Base-by-base conservation (phyloP, 2,888 invertebrate genomes). In the Corbicula japonica region DNA sequence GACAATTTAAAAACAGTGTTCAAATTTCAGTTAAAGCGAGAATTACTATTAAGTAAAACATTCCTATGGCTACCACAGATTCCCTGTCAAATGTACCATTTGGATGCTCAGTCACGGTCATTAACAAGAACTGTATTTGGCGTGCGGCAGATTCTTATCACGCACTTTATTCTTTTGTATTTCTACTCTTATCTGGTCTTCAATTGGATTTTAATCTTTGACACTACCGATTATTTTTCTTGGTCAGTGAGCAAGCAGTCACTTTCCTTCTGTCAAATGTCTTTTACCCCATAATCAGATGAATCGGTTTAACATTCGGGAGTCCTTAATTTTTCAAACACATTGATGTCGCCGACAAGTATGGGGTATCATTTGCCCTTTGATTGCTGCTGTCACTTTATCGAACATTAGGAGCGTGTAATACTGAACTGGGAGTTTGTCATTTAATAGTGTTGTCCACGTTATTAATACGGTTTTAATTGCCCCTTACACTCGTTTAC, bases 171-270 rank as follows among this genome's bases (percentile, higher is more conserved):
- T 32, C 35, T 56, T 48, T 76, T 76, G 76, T 76, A 35, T 50
- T 34, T 8, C 15, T n/a, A 26, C 44, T 62, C 71, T 75, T 76
- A 80, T 80, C 80, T 23, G 74, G 76, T 80, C 61, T 66, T 80
- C 71, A 68, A 44, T 61, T 46, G 54, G 41, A 61, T 30, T 52
- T 61, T 72, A 75, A 65, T 76, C 71, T 78, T 81, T 82, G 78
- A 78, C 82, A 78, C 75, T 82, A 65, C 56, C 69, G 69, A 82
- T 82, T 81, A 81, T 65, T 50, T 54, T 76, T 62, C 71, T 54
- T 68, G 46, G 50, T 63, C 66, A 75, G 41, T 80, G 75, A 71
- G 54, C 80, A 80, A 26, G n/a, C 56, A 54, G 28, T 56, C 70
- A 44, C 65, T 48, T 48, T 76, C 52, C 41, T 35, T 70, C 38